A percentile compares a stretch with the other conserved stretches of the same genome.
Conservation (phyloP, 2,888 invertebrate genomes). For the Tillus elongatus region DNA sequence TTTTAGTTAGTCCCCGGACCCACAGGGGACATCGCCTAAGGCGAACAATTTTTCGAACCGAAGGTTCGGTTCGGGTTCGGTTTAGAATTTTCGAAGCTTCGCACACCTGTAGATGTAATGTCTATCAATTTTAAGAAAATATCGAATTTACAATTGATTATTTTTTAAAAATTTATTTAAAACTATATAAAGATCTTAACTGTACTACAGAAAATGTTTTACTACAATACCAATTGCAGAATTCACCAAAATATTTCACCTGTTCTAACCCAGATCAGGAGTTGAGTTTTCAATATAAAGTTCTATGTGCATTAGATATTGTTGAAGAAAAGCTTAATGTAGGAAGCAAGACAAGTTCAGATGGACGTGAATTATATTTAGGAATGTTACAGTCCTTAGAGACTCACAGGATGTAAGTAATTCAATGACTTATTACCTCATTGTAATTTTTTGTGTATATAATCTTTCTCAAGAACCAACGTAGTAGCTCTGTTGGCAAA, state of each 20-base stretch:
- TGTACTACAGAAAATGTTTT: conserved; percentile 9
- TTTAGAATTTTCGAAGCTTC: too few relatives aligned
- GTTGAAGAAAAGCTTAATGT: conserved; percentile 74
- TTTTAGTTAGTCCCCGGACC: too few relatives aligned
- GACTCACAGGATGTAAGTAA: conserved; percentile 95
- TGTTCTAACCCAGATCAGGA: conserved; percentile 71
- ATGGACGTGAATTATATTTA: conserved; percentile 81
- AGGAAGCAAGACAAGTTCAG: conserved; percentile 55
- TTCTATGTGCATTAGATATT: conserved; percentile 83
- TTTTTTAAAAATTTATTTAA: neutral
- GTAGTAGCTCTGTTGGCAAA: too few relatives aligned
- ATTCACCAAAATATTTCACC: conserved; percentile 82
- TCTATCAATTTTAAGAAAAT: too few relatives aligned
- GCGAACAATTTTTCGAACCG: too few relatives aligned
- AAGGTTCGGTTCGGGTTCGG: too few relatives aligned
- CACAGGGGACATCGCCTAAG: too few relatives aligned
- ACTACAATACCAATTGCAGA: conserved; percentile 64
- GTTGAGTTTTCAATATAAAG: conserved; percentile 84
- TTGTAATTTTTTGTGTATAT: too few relatives aligned
- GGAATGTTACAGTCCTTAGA: conserved; percentile 89
- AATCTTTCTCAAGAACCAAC: too few relatives aligned
- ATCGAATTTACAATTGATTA: neutral
- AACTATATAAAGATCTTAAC: conserved; percentile 4
- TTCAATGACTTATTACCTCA: too few relatives aligned
- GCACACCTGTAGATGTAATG: too few relatives aligned